A percentile compares a stretch with the other conserved stretches of the same genome.
Evolutionary conservation across 2,888 invertebrate species (phyloP).

Genomic region (Enchytraeus crypticus): DNA sequence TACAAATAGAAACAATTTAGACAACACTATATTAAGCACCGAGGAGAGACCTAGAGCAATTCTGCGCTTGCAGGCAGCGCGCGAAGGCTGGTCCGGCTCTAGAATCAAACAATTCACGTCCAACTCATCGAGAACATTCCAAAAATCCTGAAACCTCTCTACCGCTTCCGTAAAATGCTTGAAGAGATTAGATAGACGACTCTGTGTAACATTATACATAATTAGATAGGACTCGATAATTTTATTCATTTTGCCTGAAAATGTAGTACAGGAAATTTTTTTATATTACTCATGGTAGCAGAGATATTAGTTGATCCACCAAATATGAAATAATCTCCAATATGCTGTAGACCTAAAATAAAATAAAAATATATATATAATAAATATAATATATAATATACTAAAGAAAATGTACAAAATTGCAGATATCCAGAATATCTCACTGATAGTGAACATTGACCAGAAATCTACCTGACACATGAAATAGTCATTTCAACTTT

Average conservation of each 20-base stretch:
- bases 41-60: conserved; percentile 40
- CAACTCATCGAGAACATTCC: conserved; percentile 43
- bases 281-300: too few relatives aligned
- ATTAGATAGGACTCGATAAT: too few relatives aligned
- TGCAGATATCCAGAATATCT: neutral
- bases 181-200: conserved; percentile 30
- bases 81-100: conserved; percentile 46
- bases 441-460: neutral
- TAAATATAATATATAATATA: neutral
- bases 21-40: too few relatives aligned
- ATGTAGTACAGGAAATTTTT: too few relatives aligned
- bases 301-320: too few relatives aligned
- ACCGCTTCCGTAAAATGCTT: conserved; percentile 37
- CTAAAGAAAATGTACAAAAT: too few relatives aligned
- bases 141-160: conserved; percentile 38
- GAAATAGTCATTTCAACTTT: too few relatives aligned
- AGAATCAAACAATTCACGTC: conserved; percentile 46
- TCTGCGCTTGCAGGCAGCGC: conserved; percentile 36
- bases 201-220: conserved; percentile 3
- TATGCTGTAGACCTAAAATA: neutral
- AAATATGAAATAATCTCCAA: neutral
- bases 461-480: neutral
- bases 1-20: too few relatives aligned
- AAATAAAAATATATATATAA: neutral
- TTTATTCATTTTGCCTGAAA: too few relatives aligned